Base-by-base conservation (phyloP, 2,113 vertebrate genomes). In the Vombatus ursinus region DNA sequence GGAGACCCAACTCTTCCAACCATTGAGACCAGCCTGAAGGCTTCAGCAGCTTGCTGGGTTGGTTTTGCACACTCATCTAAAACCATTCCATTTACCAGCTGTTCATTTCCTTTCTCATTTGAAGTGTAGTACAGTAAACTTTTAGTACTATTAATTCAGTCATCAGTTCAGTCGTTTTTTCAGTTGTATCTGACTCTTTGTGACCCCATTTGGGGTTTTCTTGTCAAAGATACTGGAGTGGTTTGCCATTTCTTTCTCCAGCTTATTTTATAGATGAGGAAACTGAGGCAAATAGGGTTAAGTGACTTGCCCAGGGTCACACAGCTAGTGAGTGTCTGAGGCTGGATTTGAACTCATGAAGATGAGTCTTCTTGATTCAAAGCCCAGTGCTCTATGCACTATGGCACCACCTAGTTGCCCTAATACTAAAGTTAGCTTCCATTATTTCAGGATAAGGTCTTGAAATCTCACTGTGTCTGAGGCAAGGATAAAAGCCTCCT, bases 1-100 rank as follows among this genome's bases (percentile, higher is more conserved):
- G 44, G 48, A 50, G 31, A 93, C 8, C 48, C 57, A 28, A 57
- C 48, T 95, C 68, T 96, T n/a, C 51, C 95, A 90, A 5, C 68
- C 90, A 91, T 51, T 93, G 48, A 96, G 90, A 95, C 1, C 77
- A 54, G 44, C 53, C 22, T 2, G 92, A 89, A 93, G 16, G 28
- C 44, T 44, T 92, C 94, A 68, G 22, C 11, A 84, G 49, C 24
- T 44, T 68, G 26, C 24, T 28, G 94, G 54, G 77, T 92, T 94
- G 10, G 50, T 90, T 51, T 61, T 26, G 10, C 77, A 52, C 11
- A 9, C 9, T 57, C 89, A n/a, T n/a, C 6, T n/a, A 11, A 47
- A 52, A 52, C 92, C 11, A 23, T 19, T n/a, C 22, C 50, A 89
- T 96, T 89, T 93, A 50, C 52, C 92, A 11, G 6, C 24, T 9